Conservation (phyloP, 2,113 vertebrate species). For the Zosterops lateralis region DNA sequence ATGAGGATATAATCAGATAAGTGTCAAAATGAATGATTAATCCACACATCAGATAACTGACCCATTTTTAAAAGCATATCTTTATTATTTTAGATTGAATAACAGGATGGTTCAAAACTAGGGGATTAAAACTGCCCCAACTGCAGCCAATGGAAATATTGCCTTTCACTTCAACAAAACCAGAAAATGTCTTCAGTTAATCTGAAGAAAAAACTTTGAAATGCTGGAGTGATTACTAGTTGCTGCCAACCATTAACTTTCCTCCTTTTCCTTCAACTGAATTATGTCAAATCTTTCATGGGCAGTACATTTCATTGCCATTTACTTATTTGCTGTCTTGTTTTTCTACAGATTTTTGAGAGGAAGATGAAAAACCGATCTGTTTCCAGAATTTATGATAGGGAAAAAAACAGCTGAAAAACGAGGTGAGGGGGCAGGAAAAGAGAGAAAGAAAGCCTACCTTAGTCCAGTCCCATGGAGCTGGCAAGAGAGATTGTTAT, state of each 20-base stretch:
- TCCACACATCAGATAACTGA: neutral
- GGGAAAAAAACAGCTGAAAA: neutral
- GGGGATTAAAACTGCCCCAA: neutral
- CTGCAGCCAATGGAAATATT: constrained; percentile 14
- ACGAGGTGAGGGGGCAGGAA: neutral
- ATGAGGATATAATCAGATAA: neutral
- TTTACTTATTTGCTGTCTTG: neutral
- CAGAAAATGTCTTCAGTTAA: neutral
- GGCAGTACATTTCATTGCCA: neutral
- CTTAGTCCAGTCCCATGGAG: neutral
- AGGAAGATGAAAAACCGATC: neutral
- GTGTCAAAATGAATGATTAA: neutral
- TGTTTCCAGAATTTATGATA: neutral
- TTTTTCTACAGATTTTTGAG: neutral
- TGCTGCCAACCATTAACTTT: neutral
- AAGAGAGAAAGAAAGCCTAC: neutral
- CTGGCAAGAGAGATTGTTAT: neutral
- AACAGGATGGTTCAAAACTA: neutral
- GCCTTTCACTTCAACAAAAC: neutral
- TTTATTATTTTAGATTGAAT: neutral
- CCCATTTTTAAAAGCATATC: neutral
- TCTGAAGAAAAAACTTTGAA: neutral
- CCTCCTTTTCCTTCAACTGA: neutral
- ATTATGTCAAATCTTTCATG: neutral
- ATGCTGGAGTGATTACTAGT: neutral